Percentiles rank a stretch among this genome's conserved stretches.
Conservation (phyloP, 1,140 invertebrate species). For the Drosophila saltans region DNA sequence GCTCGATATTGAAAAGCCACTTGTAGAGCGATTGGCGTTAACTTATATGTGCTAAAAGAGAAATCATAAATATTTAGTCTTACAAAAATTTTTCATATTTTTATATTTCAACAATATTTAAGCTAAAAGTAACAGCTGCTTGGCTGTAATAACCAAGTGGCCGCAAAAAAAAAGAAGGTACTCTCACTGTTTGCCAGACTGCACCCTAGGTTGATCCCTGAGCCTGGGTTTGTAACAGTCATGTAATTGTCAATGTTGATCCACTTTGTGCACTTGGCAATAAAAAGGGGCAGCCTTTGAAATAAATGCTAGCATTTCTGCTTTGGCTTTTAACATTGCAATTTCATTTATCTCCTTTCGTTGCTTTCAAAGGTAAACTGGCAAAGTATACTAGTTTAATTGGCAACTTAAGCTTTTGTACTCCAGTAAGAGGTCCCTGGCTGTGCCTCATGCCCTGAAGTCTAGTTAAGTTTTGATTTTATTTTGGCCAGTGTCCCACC, state of each 20-base stretch:
- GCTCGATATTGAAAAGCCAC: no score
- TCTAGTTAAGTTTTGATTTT: constrained; percentile 42
- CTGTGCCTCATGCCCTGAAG: constrained; percentile 25
- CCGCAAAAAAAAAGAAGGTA: no score
- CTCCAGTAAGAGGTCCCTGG: constrained; percentile 56
- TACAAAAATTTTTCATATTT: no score
- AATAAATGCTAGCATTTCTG: constrained; percentile 66
- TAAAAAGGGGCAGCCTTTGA: constrained; percentile 77
- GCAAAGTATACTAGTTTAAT: constrained; percentile 42
- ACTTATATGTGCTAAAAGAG: no score
- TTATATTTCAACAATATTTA: no score
- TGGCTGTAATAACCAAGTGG: no score
- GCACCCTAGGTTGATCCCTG: no score
- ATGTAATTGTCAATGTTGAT: constrained; percentile 78
- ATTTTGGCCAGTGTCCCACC: constrained; percentile 49
- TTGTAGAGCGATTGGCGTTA: no score
- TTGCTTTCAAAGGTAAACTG: neutral
- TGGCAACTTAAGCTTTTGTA: constrained; percentile 81
- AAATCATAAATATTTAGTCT: no score
- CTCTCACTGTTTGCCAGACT: no score
- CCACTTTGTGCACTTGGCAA: constrained; percentile 76
- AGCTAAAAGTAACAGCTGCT: no score
- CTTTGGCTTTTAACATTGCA: neutral
- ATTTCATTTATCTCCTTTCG: neutral
- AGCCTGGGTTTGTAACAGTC: no score